These are phyloP conservation scores for Drosophila macrothrix DNA, from an alignment of 2,888 invertebrate genomes.

Conservation along the genomic window DNA sequence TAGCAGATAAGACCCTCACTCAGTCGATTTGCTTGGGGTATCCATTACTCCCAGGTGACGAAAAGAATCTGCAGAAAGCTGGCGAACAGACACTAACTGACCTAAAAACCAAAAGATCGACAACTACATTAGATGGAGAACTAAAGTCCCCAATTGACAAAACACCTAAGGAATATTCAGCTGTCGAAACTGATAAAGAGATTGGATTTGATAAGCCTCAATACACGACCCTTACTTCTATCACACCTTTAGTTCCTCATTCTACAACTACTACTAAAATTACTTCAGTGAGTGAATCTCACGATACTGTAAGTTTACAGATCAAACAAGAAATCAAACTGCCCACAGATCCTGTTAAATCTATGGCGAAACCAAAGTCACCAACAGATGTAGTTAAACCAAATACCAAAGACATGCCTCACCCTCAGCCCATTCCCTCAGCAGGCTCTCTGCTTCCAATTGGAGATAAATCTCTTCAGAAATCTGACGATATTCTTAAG, in stretches of 20 bases:
- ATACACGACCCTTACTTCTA: neutral
- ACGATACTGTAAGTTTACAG: neutral
- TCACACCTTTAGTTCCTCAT: neutral
- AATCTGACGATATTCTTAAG: slow-evolving; percentile 11
- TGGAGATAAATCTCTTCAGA: slow-evolving; percentile 14
- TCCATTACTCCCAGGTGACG: neutral
- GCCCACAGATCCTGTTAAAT: neutral
- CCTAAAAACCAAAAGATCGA: neutral
- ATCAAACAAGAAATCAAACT: neutral
- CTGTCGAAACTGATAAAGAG: neutral
- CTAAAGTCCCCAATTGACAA: neutral
- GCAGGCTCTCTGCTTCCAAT: neutral
- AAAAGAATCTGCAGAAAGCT: neutral
- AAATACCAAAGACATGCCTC: neutral
- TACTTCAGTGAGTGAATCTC: neutral
- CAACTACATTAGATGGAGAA: neutral
- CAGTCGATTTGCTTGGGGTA: neutral
- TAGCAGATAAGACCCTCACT: neutral
- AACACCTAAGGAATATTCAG: neutral
- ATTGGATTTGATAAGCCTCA: neutral
- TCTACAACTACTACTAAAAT: neutral
- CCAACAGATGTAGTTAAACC: neutral
- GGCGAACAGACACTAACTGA: neutral
- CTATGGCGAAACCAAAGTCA: neutral
- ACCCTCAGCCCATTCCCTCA: slow-evolving; percentile 9